phyloP scores from a whole-genome alignment of 2,888 invertebrate species.

The Melanargia galathea region DNA sequence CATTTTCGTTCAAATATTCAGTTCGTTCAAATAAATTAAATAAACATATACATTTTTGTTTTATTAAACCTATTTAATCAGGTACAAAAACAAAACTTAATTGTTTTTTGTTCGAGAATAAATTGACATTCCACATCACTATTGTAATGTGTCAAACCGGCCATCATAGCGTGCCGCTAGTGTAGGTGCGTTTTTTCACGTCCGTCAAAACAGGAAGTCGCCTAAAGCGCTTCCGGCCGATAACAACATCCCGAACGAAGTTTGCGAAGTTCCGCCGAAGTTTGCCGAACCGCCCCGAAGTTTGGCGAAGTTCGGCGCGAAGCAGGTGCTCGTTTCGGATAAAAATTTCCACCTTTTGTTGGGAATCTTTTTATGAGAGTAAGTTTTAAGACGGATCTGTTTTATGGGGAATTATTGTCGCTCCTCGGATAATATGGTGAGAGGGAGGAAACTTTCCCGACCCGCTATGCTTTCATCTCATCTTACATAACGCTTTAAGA shows the following conservation, averaged over 20 bases:
- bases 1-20: no score
- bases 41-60: no score
- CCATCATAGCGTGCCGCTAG: no score
- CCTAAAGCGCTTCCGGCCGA: slow-evolving; percentile 82
- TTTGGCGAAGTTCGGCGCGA: slow-evolving; percentile 46
- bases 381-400: slow-evolving; percentile 59
- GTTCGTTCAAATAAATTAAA: no score
- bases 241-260: slow-evolving; percentile 78
- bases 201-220: slow-evolving; percentile 79
- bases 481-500: slow-evolving; percentile 6
- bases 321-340: slow-evolving; percentile 77
- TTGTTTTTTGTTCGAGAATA: no score
- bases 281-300: slow-evolving; percentile 47
- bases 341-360: slow-evolving; percentile 75
- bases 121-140: no score
- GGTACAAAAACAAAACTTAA: no score
- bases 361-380: slow-evolving; percentile 55
- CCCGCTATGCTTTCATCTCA: slow-evolving; percentile 18
- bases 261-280: slow-evolving; percentile 60
- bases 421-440: slow-evolving; percentile 35
- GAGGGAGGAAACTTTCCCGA: slow-evolving; percentile 38
- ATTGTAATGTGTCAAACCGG: no score
- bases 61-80: no score
- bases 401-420: slow-evolving; percentile 43
- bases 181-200: slow-evolving; percentile 61